Base-by-base conservation (phyloP, 2,113 vertebrate species). In the Vulpes ferrilata region DNA sequence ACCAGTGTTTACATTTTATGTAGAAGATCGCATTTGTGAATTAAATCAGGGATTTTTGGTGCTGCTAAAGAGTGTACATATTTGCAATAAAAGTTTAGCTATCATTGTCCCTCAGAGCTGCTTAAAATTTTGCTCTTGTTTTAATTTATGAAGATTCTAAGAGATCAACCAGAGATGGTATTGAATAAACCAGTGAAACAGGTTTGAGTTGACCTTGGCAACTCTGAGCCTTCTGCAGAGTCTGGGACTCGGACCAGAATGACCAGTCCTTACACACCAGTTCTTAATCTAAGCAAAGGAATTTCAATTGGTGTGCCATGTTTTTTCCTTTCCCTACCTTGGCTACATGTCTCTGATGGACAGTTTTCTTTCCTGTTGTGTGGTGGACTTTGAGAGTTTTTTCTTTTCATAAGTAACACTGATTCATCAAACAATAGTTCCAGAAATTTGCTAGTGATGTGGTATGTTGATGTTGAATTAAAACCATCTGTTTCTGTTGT, bases 141-240 rank as follows among this genome's bases (percentile, higher is more conserved):
- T 95, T 97, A 92, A 87, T 97, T 96, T 96, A 48, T 80, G 86
- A 93, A 98, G 96, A 88, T 82, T 89, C 84, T 97, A 92, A 95
- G 59, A 8, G 20, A 97, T 94, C 30, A 82, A 64, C 71, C 92
- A 83, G 89, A 88, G 59, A 96, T 97, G 92, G 87, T 96, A 96
- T 92, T 94, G 3, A 90, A 73, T 92, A 92, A 96, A 89, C 76
- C 95, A 76, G 95, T 96, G 92, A 87, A 98, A 88, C 97, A 93
- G 97, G 60, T 81, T 98, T 98, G 43, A 86, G 93, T 51, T 97
- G 97, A 97, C 87, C 90, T 82, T 64, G 15, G 92, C 92, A 97
- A 7, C n/a, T 97, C 71, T 6, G 53, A 93, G 27, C 43, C 60
- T 92, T 81, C n/a, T 43, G 57, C 13, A 35, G 62, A 92, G 79